phyloP scores from a whole-genome alignment of 1,140 invertebrate species.

The Drosophila elegans region DNA sequence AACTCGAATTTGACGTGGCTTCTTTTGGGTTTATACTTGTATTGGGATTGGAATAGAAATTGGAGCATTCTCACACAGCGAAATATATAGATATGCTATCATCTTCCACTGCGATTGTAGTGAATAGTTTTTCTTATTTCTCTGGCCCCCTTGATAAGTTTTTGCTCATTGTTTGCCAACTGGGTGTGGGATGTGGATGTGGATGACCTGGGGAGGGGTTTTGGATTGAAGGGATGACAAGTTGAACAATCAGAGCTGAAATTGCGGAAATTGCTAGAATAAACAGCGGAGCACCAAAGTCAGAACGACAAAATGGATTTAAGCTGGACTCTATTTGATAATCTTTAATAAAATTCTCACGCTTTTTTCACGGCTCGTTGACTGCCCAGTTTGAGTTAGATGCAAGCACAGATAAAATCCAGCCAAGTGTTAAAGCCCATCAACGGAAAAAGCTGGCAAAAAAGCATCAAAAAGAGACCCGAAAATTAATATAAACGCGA shows the following conservation, averaged over 20 bases:
- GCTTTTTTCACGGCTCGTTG: conserved; percentile 80
- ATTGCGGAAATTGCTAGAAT: conserved; percentile 76
- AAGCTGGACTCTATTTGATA: conserved; percentile 53
- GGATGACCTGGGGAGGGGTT: conserved; percentile 9
- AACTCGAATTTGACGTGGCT: conserved; percentile 10
- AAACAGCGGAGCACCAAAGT: conserved; percentile 38
- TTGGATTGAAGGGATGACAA: conserved; percentile 49
- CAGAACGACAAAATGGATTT: conserved; percentile 18
- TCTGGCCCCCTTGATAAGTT: conserved; percentile 51
- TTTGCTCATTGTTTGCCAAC: conserved; percentile 56
- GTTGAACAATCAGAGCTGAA: conserved; percentile 70
- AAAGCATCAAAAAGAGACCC: conserved; percentile 11
- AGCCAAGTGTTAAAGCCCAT: conserved; percentile 54
- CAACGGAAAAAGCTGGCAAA: conserved; percentile 41
- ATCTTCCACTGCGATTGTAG: conserved; percentile 22
- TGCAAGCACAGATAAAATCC: conserved; percentile 56
- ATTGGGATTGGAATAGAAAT: conserved; percentile 34
- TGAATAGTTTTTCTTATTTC: conserved; percentile 15
- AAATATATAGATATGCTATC: conserved; percentile 9
- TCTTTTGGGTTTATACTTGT: conserved; percentile 13
- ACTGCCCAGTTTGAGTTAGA: conserved; percentile 31
- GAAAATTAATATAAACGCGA: conserved; percentile 45
- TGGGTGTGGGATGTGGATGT: conserved; percentile 43
- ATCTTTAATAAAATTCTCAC: conserved; percentile 78
- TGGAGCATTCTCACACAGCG: conserved; percentile 52